Percentiles rank a stretch among this genome's conserved stretches.
phyloP scores from a whole-genome alignment of 37 sponge, comb jelly and placozoan species.

The Mnemiopsis leidyi region DNA sequence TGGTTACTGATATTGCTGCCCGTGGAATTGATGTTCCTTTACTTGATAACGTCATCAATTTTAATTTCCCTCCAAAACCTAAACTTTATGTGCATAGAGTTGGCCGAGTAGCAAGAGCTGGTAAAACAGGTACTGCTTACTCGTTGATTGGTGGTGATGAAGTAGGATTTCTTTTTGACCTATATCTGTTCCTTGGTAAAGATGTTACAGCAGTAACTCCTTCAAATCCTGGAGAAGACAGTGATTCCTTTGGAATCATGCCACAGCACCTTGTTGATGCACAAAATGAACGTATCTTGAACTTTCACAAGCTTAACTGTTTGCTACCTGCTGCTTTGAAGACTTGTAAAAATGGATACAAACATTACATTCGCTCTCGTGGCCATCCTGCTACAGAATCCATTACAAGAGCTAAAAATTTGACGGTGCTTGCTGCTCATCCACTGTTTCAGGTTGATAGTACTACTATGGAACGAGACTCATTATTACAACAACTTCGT shows the following conservation, averaged over 20 bases:
- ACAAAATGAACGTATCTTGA: neutral
- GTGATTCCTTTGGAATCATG: conserved; percentile 33
- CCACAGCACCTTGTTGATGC: conserved; percentile 41
- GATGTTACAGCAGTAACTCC: neutral
- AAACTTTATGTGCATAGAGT: conserved; percentile 97
- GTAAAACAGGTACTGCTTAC: conserved; percentile 87
- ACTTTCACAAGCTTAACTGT: conserved; percentile 45
- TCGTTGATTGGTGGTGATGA: conserved; percentile 85
- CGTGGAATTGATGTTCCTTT: conserved; percentile 95
- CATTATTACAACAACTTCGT: neutral
- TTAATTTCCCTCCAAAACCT: conserved; percentile 86
- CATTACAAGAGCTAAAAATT: conserved; percentile 75
- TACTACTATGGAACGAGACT: neutral
- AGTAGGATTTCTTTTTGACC: conserved; percentile 81
- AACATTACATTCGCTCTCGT: conserved; percentile 79
- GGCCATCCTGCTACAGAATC: conserved; percentile 75
- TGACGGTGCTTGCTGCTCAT: conserved; percentile 69
- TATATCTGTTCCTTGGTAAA: conserved; percentile 83
- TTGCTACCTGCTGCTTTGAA: conserved; percentile 43
- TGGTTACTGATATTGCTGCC: conserved; percentile 97
- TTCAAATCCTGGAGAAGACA: neutral
- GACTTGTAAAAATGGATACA: conserved; percentile 72
- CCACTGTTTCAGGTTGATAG: conserved; percentile 69
- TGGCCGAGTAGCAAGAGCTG: conserved; percentile 94
- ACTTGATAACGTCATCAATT: conserved; percentile 96